These are phyloP conservation scores for Melanocharis versteri DNA, from an alignment of 2,113 vertebrate species.

Conservation along the genomic window DNA sequence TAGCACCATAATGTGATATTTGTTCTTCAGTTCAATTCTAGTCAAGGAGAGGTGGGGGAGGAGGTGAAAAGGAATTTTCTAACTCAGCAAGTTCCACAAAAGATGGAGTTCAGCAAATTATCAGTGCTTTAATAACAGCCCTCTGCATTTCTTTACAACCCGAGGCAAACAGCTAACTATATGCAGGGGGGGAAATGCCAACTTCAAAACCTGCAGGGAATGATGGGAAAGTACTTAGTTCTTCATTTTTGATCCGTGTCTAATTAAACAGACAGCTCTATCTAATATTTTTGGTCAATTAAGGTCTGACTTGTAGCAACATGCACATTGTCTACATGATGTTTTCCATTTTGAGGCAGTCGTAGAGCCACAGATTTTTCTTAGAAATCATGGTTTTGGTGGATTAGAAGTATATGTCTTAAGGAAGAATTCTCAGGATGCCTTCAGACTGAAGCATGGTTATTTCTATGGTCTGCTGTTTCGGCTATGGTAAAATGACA, in stretches of 20 bases:
- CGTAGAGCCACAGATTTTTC: neutral
- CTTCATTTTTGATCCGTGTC: neutral
- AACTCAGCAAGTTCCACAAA: conserved; percentile 37
- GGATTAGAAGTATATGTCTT: neutral
- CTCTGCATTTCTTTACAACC: conserved; percentile 3
- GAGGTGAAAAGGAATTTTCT: conserved; percentile 27
- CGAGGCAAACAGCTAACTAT: neutral
- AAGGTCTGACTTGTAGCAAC: conserved; percentile 16
- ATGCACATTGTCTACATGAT: neutral
- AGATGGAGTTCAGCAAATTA: conserved; percentile 43
- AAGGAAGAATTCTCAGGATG: neutral
- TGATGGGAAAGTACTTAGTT: neutral
- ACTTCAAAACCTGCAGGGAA: conserved; percentile 31
- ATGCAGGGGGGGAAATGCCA: neutral
- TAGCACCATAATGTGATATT: neutral
- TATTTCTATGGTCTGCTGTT: neutral
- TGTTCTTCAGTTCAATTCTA: conserved; percentile 3
- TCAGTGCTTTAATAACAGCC: conserved; percentile 18
- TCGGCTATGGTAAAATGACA: neutral
- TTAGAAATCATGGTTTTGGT: neutral
- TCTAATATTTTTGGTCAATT: neutral
- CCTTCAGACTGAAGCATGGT: neutral
- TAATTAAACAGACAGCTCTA: conserved; percentile 32
- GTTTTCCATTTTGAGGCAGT: neutral
- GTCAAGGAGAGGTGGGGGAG: neutral